Evolutionary conservation across 2,797 vertebrate genomes (phyloP).

Genomic region (Danionella dracula): DNA sequence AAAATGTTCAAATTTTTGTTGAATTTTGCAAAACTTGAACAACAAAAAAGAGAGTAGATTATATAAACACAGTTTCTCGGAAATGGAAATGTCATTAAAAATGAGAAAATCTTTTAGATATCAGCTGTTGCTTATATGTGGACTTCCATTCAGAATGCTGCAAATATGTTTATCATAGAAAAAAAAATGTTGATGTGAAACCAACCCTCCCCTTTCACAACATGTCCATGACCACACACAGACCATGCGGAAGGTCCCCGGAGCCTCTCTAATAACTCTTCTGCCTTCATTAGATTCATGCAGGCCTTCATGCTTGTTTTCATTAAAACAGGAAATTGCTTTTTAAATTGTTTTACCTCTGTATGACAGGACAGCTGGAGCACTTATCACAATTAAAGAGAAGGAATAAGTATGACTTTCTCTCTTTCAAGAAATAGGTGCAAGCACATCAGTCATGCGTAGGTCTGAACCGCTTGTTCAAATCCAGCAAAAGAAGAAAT

Average conservation of each 20-base stretch:
- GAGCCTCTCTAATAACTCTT: slow-evolving; percentile 36
- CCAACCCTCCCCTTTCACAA: background rate
- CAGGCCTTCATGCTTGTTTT: slow-evolving; percentile 39
- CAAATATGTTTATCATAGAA: background rate
- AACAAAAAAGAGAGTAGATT: no score
- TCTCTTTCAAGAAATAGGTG: slow-evolving; percentile 55
- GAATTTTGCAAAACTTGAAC: no score
- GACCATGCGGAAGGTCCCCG: slow-evolving; percentile 7
- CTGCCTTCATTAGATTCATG: slow-evolving; percentile 38
- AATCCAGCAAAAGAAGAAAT: slow-evolving; percentile 61
- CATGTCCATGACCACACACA: slow-evolving; percentile 1
- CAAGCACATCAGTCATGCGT: slow-evolving; percentile 64
- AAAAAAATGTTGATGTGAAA: background rate
- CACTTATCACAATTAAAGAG: slow-evolving; percentile 49
- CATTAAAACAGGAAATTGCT: slow-evolving; percentile 53
- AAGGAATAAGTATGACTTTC: slow-evolving; percentile 7
- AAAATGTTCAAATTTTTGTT: no score
- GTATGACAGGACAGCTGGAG: slow-evolving; percentile 28
- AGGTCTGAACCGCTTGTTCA: slow-evolving; percentile 56
- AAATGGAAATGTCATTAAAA: no score
- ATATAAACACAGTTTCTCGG: no score
- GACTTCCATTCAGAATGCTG: background rate
- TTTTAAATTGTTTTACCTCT: slow-evolving; percentile 49
- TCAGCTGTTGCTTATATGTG: background rate
- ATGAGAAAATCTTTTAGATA: no score